Conservation (phyloP, 1,140 invertebrate genomes). For the Atta texana region DNA sequence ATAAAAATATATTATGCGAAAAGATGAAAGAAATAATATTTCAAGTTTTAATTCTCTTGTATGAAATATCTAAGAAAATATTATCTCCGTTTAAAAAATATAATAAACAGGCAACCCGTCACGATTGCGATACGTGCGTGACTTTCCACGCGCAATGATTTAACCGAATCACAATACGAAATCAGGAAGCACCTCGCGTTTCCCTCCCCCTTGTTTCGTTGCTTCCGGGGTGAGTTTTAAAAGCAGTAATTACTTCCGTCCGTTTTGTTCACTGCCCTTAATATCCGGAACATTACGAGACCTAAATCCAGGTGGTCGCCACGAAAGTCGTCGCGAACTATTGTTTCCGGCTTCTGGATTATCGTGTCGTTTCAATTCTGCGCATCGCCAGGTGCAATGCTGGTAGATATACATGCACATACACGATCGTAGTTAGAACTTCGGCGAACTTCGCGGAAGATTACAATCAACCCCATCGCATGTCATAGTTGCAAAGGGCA, state of each 20-base stretch:
- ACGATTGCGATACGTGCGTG: neutral
- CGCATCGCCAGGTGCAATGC: constrained; percentile 76
- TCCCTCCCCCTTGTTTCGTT: constrained; percentile 10
- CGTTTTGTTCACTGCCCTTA: constrained; percentile 77
- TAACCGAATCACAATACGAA: constrained; percentile 64
- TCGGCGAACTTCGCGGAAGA: constrained; percentile 25
- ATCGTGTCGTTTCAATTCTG: constrained; percentile 67
- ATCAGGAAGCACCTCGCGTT: constrained; percentile 59
- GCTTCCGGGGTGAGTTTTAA: constrained; percentile 70
- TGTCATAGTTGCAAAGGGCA: constrained; percentile 23
- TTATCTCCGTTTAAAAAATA: constrained; percentile 1
- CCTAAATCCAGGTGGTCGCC: constrained; percentile 73
- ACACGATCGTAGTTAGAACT: constrained; percentile 12
- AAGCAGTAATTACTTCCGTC: constrained; percentile 83
- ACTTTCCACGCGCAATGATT: constrained; percentile 50
- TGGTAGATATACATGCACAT: constrained; percentile 1
- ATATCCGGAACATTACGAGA: constrained; percentile 77
- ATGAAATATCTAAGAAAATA: neutral
- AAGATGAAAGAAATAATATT: neutral
- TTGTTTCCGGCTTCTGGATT: constrained; percentile 75
- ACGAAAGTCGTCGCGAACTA: constrained; percentile 70
- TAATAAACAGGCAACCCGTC: neutral
- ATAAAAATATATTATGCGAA: neutral
- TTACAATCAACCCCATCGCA: constrained; percentile 33
- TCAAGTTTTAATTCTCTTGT: neutral